A percentile compares a stretch with the other conserved stretches of the same genome.
phyloP scores from a whole-genome alignment of 1,140 invertebrate genomes.

The Aphidius gifuensis region DNA sequence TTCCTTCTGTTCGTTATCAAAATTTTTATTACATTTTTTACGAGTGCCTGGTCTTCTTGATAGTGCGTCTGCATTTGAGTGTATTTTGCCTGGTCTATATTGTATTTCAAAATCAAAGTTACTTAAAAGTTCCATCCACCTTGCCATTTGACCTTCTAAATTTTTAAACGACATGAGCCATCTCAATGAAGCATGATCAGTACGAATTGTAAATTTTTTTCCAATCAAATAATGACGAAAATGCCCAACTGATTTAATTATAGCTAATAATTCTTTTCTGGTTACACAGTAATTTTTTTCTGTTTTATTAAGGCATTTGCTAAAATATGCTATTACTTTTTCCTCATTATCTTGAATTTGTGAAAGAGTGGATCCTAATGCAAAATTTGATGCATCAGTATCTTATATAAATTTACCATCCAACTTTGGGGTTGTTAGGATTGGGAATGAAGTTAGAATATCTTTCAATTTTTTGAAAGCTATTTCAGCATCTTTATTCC shows the following conservation, averaged over 20 bases:
- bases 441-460: conserved; percentile 5
- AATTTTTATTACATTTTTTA: conserved; percentile 1
- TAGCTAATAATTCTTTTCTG: conserved; percentile 30
- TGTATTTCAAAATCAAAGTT: conserved; percentile 23
- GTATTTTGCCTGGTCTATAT: too few relatives aligned
- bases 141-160: conserved; percentile 30
- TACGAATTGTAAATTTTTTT: conserved; percentile 27
- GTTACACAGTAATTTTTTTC: conserved; percentile 35
- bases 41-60: conserved; percentile 21
- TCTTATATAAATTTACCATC: conserved; percentile 5
- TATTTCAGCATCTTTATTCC: conserved; percentile 7
- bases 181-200: conserved; percentile 33
- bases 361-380: background rate
- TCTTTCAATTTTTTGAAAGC: conserved; percentile 18
- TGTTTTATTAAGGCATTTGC: conserved; percentile 3
- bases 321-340: conserved; percentile 19
- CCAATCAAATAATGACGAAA: conserved; percentile 31
- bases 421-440: background rate
- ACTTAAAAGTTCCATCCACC: conserved; percentile 28
- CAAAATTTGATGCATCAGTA: too few relatives aligned
- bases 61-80: background rate
- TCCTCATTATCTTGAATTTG: conserved; percentile 6
- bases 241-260: conserved; percentile 30
- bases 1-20: background rate
- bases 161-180: conserved; percentile 38